phyloP scores from a whole-genome alignment of 2,797 vertebrate genomes.

The Discoglossus pictus region DNA sequence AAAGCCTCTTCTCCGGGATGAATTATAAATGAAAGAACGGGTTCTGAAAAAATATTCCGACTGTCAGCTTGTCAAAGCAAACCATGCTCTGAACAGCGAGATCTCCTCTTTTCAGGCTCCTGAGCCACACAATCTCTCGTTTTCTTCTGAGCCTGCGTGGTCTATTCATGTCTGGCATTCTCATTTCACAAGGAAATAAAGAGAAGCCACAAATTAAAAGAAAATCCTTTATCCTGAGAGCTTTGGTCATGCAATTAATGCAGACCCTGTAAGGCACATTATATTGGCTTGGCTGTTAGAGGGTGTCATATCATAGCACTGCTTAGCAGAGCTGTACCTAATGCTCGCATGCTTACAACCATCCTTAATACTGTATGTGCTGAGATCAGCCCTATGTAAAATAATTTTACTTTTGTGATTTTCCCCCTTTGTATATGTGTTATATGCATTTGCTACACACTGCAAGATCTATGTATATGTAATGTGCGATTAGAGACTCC shows the following conservation, averaged over 20 bases:
- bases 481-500: no score
- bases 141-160: constrained; percentile 28
- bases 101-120: constrained; percentile 37
- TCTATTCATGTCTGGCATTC: constrained; percentile 46
- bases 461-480: no score
- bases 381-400: no score
- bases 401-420: no score
- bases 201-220: constrained; percentile 24
- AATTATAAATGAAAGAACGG: constrained; percentile 49
- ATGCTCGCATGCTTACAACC: no score
- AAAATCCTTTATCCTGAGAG: constrained; percentile 11
- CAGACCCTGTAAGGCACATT: no score
- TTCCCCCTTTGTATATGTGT: no score
- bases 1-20: constrained; percentile 45
- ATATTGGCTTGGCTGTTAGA: no score
- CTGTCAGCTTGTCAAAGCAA: constrained; percentile 51
- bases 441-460: no score
- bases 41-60: constrained; percentile 48
- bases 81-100: constrained; percentile 36
- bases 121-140: constrained; percentile 36
- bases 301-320: no score
- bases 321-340: no score
- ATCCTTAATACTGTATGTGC: no score
- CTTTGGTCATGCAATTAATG: constrained; percentile 18
- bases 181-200: constrained; percentile 40